Evolutionary conservation across 2,797 vertebrate species (phyloP), one percentile per base, ranked within the genome.

Genomic region (Microctenopoma steveboyesi): DNA sequence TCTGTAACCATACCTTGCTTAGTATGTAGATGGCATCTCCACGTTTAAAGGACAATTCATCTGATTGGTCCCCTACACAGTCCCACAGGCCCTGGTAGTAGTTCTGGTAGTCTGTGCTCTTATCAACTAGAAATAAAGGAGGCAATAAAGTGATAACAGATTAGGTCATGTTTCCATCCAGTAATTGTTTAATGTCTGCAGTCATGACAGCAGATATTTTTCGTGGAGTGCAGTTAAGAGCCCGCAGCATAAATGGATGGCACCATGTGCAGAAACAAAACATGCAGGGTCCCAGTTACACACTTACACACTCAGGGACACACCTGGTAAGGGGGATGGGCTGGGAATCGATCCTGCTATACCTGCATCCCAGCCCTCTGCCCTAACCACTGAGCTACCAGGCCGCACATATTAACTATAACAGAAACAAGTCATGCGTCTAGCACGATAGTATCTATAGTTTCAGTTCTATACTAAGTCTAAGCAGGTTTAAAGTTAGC

Each of bases 61-160:
- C 97, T 2, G 94, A 77, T n/a, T 94, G 85, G 76, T 95, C 93
- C 53, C 93, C 96, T 8, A 64, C 79, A 76, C 97, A 99, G 92
- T 99, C 96, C 97, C 98, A 99, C 79, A 97, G 82, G 43, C 95
- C 95, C 91, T 96, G 96, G 90, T 98, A 99, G 93, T 90, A 96
- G 94, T 98, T 98, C 55, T 81, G 92, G 81, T 98, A 98, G 88
- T 99, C 95, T 12, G 88, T 96, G 89, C 79, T 89, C 81, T 90
- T 90, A 62, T 92, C 79, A 69, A 72, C 90, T 92, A 78, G 33
- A 59, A 1, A 30, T 50, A 13, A 80, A 40, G 47, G 76, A 22
- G 46, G 69, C 62, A 48, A 53, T 8, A 25, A 58, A 13, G 57
- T 56, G 65, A 85, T 45, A 53, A 48, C 0, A 59, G 14, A 64